Evolutionary conservation across 1,140 invertebrate genomes (phyloP).

Genomic region (Apis laboriosa): DNA sequence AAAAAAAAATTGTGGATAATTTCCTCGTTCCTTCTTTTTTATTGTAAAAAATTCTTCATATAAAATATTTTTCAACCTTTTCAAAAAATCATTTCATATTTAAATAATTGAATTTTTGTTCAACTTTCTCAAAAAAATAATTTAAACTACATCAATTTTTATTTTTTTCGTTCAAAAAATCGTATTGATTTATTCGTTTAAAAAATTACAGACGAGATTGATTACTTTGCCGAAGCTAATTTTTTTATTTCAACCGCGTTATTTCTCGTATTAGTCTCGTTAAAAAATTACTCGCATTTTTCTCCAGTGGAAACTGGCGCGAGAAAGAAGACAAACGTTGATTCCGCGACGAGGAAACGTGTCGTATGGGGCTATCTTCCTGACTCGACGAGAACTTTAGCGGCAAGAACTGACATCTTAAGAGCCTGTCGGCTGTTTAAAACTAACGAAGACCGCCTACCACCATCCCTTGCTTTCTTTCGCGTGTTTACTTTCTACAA

Average conservation of each 20-base stretch:
- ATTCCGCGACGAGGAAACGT: background rate
- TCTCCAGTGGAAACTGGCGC: too few species aligned
- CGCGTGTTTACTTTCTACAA: background rate
- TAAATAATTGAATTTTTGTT: too few species aligned
- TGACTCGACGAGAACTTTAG: background rate
- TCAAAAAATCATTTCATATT: too few species aligned
- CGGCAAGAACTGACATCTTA: background rate
- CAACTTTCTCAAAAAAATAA: too few species aligned
- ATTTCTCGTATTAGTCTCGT: background rate
- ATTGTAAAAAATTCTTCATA: too few species aligned
- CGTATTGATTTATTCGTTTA: too few species aligned
- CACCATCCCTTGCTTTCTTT: background rate
- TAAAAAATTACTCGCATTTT: too few species aligned
- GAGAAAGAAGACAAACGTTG: too few species aligned
- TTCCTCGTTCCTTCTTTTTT: background rate
- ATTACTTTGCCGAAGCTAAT: background rate
- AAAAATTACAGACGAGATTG: too few species aligned
- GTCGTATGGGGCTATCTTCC: background rate
- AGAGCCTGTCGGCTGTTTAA: conserved; percentile 4
- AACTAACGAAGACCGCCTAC: background rate
- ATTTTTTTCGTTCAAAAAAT: background rate
- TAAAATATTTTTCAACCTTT: too few species aligned
- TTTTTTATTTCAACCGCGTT: background rate
- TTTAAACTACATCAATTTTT: too few species aligned
- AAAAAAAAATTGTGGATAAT: too few species aligned